Evolutionary conservation across 2,888 invertebrate species (phyloP).

Genomic region (Sympetrum striolatum): DNA sequence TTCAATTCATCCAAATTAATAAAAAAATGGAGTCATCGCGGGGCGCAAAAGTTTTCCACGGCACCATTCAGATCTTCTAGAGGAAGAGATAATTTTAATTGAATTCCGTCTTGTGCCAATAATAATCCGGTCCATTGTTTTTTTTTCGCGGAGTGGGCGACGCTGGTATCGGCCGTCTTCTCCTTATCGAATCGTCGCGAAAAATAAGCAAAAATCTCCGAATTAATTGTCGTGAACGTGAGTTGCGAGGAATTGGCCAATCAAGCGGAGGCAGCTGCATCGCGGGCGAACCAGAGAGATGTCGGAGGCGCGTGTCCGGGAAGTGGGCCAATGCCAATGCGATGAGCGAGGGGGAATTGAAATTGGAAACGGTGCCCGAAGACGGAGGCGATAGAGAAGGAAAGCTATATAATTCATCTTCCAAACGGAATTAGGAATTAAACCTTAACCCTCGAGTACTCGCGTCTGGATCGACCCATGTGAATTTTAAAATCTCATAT

Average conservation of each 20-base stretch:
- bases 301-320: background rate
- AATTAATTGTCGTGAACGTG: constrained; percentile 13
- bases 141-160: background rate
- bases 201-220: background rate
- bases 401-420: too few species aligned
- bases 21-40: background rate
- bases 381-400: too few species aligned
- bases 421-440: too few species aligned
- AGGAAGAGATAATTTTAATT: background rate
- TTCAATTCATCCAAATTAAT: background rate
- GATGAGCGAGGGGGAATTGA: too few species aligned
- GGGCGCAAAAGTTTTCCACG: background rate
- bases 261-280: background rate
- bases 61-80: background rate
- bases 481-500: too few species aligned
- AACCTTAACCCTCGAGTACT: too few species aligned
- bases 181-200: background rate
- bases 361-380: too few species aligned
- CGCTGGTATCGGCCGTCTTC: background rate
- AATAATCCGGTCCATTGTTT: background rate
- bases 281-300: too few species aligned
- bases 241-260: constrained; percentile 17
- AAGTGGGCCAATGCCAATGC: too few species aligned
- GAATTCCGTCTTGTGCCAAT: background rate
- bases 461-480: too few species aligned